Base-by-base conservation (phyloP, 2,113 vertebrate genomes). In the Mormoops blainvillei region DNA sequence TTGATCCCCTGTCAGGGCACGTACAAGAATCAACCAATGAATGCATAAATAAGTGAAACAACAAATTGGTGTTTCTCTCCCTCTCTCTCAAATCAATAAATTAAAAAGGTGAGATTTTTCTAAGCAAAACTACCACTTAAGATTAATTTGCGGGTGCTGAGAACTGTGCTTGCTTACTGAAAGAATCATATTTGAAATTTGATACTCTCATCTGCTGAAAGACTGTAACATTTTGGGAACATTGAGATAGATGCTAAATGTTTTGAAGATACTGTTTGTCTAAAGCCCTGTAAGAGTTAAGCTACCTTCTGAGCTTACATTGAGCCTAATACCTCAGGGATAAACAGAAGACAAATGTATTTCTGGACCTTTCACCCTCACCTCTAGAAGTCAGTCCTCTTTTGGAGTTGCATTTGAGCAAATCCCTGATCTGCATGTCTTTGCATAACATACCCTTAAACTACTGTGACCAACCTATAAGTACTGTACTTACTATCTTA, bases 151-250 rank as follows among this genome's bases (percentile, higher is more conserved):
- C 78, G 41, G n/a, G 28, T 90, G 24, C 58, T 77, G 76, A 48
- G 26, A 80, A 80, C 13, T 50, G 22, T 90, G n/a, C 50, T 94
- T 88, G 9, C 43, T 96, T 91, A 70, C 16, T 94, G 56, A 94
- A 92, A 85, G 77, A 94, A 68, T 91, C n/a, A n/a, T n/a, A n/a
- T n/a, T n/a, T n/a, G 48, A 63, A 19, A 71, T 84, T 80, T 91
- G 26, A 50, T 91, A 36, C 36, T 94, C 22, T 96, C 48, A 86
- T 81, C 26, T 43, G 4, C 33, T n/a, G 28, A 76, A 96, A 13
- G 19, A 80, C 48, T 77, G 52, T 63, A 50, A 80, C 54, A 63
- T 87, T 91, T 87, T 70, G 43, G 38, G 4, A 83, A 38, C 83
- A 20, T 67, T 70, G 56, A 87, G 24, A 38, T 87, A 50, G 38